Conservation (phyloP, 2,888 invertebrate genomes). For the Ectropis crepuscularia region DNA sequence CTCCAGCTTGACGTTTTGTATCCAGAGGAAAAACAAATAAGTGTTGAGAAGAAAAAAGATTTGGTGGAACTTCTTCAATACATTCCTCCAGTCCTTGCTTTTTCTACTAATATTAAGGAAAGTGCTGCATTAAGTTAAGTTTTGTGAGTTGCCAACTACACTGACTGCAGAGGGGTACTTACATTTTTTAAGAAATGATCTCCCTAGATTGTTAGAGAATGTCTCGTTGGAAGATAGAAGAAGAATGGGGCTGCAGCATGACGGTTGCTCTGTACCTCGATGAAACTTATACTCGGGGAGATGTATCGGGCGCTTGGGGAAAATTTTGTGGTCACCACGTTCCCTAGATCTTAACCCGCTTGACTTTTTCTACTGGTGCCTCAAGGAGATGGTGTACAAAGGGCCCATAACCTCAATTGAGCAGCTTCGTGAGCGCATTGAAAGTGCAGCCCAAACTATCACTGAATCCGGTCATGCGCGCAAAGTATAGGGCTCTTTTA, state of each 20-base stretch:
- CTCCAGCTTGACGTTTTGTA: slow-evolving; percentile 39
- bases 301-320: slow-evolving; percentile 8
- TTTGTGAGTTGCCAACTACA: not conserved
- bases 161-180: not conserved
- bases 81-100: slow-evolving; percentile 38
- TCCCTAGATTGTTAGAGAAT: not conserved
- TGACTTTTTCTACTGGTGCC: slow-evolving; percentile 6
- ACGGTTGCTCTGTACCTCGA: slow-evolving; percentile 5
- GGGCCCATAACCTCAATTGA: not conserved
- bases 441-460: too few relatives aligned
- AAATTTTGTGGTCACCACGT: slow-evolving; percentile 3
- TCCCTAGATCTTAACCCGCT: slow-evolving; percentile 4
- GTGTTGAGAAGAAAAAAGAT: slow-evolving; percentile 41
- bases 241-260: slow-evolving; percentile 4
- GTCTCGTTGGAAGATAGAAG: not conserved
- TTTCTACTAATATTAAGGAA: slow-evolving; percentile 35
- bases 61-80: slow-evolving; percentile 39
- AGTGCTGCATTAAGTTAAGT: slow-evolving; percentile 21
- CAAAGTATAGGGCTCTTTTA: too few relatives aligned
- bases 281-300: not conserved
- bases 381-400: not conserved
- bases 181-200: slow-evolving; percentile 4
- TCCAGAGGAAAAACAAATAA: slow-evolving; percentile 39
- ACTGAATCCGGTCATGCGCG: too few relatives aligned
- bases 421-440: too few relatives aligned